Evolutionary conservation across 2,797 vertebrate species (phyloP), one percentile per base, ranked within the genome.

Genomic region (Tadarida brasiliensis): DNA sequence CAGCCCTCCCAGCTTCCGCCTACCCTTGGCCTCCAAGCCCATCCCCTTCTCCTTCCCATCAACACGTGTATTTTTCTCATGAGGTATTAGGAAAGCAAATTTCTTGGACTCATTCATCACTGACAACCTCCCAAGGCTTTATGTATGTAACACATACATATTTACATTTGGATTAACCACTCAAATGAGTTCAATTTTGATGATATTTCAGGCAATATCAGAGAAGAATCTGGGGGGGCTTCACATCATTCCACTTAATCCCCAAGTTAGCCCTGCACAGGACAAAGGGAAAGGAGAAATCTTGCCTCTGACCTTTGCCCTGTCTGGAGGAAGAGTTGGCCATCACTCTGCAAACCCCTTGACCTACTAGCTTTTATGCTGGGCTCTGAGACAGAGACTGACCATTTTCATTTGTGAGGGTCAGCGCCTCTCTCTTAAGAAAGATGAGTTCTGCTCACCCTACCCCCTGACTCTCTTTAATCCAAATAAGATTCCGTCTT

Each of bases 61-160:
- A 68, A 14, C n/a, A 82, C 2, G 19, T 44, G 16, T 51, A n/a
- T 87, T 68, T 92, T 88, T 70, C 63, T 70, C 28, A 22, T 73
- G n/a, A 57, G 15, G 15, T 39, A 5, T 63, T 70, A 93, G 26
- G 22, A 86, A 74, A 86, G 51, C 54, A 83, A 67, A 30, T 22
- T 77, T 95, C 85, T 80, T 68, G 19, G 94, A 84, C 54, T 92
- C 47, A 17, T 57, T 95, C n/a, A 71, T 44, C 28, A 33, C 63
- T 11, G 57, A n/a, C 35, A 88, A 39, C 11, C 26, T 65, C 44
- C 59, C 12, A 78, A 76, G 63, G 6, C 3, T 67, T 8, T 44
- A 17, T 7, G 16, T 61, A 10, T 47, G 7, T 28, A 85, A 47
- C 9, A 63, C 22, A 74, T 2, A 68, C 51, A 56, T 6, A n/a